phyloP scores from a whole-genome alignment of 2,888 invertebrate species.

The Nomada hirtipes region DNA sequence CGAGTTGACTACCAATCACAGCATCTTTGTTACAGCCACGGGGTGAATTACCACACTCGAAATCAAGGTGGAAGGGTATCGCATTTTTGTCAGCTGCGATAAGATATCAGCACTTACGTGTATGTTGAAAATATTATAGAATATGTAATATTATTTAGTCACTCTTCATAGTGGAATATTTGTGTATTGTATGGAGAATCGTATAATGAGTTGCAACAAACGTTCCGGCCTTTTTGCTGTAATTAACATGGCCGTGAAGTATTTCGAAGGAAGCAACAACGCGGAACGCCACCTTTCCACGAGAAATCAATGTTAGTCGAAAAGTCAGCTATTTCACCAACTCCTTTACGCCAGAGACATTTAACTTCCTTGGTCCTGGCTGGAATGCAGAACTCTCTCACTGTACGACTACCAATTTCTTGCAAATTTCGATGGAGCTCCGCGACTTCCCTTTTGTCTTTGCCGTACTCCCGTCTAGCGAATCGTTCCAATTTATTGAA shows the following conservation, averaged over 20 bases:
- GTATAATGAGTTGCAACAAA: neutral
- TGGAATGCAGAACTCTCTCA: neutral
- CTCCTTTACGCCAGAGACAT: slow-evolving; percentile 20
- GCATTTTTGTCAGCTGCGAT: neutral
- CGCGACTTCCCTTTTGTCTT: slow-evolving; percentile 46
- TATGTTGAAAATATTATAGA: no score
- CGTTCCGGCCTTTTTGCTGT: neutral
- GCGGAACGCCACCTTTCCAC: neutral
- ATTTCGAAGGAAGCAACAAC: neutral
- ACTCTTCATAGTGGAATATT: no score
- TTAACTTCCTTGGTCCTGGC: slow-evolving; percentile 23
- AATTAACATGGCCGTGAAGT: slow-evolving; percentile 13
- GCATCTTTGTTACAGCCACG: neutral
- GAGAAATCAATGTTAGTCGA: slow-evolving; percentile 35
- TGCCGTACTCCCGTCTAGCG: slow-evolving; percentile 18
- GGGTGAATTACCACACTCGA: slow-evolving; percentile 2
- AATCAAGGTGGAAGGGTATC: neutral
- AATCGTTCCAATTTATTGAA: slow-evolving; percentile 65
- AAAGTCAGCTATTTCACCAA: slow-evolving; percentile 1
- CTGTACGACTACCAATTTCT: slow-evolving; percentile 9
- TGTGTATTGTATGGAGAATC: no score
- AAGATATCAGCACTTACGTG: neutral
- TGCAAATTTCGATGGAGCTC: slow-evolving; percentile 64
- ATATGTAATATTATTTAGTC: no score
- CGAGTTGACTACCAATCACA: slow-evolving; percentile 52